Conservation (phyloP, 2,888 invertebrate genomes). For the Pammene fasciana region DNA sequence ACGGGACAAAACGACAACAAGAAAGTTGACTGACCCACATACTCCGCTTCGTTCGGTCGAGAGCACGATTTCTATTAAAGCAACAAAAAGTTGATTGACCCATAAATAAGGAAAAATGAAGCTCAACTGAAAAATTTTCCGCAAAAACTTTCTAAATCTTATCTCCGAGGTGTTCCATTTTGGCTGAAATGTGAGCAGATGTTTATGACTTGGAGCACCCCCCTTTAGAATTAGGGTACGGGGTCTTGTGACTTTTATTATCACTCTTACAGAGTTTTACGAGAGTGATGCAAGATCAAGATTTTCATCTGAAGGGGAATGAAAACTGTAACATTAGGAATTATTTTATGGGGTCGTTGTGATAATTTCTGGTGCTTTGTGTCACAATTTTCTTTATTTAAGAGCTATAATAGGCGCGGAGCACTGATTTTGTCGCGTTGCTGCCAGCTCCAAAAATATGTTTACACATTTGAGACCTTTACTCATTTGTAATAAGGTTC, state of each 20-base stretch:
- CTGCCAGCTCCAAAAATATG: too few relatives aligned
- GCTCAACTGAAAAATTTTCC: not conserved
- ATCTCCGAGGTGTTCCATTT: constrained; percentile 12
- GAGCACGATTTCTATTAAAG: not conserved
- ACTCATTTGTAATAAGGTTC: too few relatives aligned
- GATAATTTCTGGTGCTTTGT: constrained; percentile 1
- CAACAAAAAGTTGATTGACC: constrained; percentile 3
- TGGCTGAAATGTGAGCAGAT: constrained; percentile 21
- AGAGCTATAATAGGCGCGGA: not conserved
- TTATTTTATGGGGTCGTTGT: constrained; percentile 15
- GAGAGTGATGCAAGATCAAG: constrained; percentile 17
- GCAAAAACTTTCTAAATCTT: constrained; percentile 6
- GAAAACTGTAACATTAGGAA: constrained; percentile 10
- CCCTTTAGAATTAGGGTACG: constrained; percentile 12
- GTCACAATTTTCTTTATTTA: not conserved
- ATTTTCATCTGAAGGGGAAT: constrained; percentile 7
- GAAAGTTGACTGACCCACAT: too few relatives aligned
- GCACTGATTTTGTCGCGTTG: too few relatives aligned
- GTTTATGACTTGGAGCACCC: constrained; percentile 10
- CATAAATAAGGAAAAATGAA: not conserved
- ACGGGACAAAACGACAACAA: too few relatives aligned
- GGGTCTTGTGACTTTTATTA: constrained; percentile 21
- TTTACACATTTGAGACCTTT: too few relatives aligned
- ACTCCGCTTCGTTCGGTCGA: too few relatives aligned
- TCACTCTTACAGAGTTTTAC: constrained; percentile 22